Conservation (phyloP, 53 echinoderm and acorn worm species). For the Crossaster papposus region DNA sequence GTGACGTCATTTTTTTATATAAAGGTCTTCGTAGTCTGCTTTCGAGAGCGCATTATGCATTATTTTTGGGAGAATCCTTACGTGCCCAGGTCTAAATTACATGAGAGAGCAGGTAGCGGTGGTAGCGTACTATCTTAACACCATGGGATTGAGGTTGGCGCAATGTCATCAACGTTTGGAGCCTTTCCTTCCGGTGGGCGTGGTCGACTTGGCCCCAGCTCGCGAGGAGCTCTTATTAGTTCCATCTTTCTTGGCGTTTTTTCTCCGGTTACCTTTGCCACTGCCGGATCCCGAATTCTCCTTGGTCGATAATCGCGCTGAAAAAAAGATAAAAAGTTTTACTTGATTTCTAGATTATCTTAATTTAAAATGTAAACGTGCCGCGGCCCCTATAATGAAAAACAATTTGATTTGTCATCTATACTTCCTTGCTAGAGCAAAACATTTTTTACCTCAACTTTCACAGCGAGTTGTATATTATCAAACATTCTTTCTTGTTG, state of each 20-base stretch:
- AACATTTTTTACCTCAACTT: background rate
- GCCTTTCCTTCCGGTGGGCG: constrained; percentile 76
- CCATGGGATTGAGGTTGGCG: too few relatives aligned
- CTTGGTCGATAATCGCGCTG: constrained; percentile 79
- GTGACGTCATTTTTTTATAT: too few relatives aligned
- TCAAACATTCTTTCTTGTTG: background rate
- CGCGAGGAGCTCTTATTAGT: constrained; percentile 64
- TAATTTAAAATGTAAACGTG: background rate
- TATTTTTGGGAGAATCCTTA: too few relatives aligned
- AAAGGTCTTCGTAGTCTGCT: too few relatives aligned
- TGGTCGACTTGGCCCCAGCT: constrained; percentile 76
- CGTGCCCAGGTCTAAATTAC: too few relatives aligned
- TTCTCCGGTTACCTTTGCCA: constrained; percentile 68
- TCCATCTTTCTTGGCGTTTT: constrained; percentile 66
- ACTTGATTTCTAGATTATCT: background rate
- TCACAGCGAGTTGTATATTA: background rate
- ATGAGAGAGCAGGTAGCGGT: too few relatives aligned
- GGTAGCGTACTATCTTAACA: too few relatives aligned
- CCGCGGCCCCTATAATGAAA: too few relatives aligned
- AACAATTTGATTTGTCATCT: too few relatives aligned
- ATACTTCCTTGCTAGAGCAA: too few relatives aligned
- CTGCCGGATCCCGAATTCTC: constrained; percentile 66
- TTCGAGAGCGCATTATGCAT: too few relatives aligned
- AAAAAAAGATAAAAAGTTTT: background rate
- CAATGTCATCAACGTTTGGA: constrained; percentile 27